Conservation (phyloP, 2,888 invertebrate species). For the Himalopsyche tibetana region DNA sequence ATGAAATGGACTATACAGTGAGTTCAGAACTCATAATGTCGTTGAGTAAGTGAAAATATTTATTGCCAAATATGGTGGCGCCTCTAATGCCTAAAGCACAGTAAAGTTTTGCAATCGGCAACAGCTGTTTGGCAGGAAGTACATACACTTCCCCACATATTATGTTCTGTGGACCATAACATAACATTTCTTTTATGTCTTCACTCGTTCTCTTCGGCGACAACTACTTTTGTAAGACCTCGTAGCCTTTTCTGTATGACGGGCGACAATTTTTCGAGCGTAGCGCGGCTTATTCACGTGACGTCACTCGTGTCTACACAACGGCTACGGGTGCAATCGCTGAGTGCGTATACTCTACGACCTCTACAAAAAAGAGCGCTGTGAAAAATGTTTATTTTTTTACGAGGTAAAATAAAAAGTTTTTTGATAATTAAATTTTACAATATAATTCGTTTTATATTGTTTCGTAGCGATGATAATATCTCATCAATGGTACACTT, state of each 20-base stretch:
- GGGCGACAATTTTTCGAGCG: slow-evolving; percentile 11
- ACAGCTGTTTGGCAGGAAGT: not conserved
- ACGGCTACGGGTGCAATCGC: not conserved
- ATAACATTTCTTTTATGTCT: slow-evolving; percentile 31
- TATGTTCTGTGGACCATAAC: slow-evolving; percentile 21
- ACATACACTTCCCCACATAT: not conserved
- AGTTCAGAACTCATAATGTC: not conserved
- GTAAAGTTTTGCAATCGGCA: slow-evolving; percentile 10
- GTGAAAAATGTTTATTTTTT: no score
- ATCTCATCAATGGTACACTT: no score
- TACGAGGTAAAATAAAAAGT: no score
- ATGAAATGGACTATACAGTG: not conserved
- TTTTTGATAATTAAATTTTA: no score
- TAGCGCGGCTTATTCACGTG: not conserved
- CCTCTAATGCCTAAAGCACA: not conserved
- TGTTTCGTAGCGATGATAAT: no score
- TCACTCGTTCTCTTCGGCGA: not conserved
- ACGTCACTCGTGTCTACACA: not conserved
- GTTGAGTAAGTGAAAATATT: not conserved
- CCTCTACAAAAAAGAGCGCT: no score
- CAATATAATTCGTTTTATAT: no score
- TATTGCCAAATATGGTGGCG: not conserved
- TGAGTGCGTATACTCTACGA: not conserved
- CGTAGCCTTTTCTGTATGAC: not conserved
- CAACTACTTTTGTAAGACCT: slow-evolving; percentile 10